Percentiles rank a stretch among this genome's conserved stretches.
These are phyloP conservation scores for Clavelina lepadiformis DNA, from an alignment of 23 tunicate genomes.

Conservation along the genomic window DNA sequence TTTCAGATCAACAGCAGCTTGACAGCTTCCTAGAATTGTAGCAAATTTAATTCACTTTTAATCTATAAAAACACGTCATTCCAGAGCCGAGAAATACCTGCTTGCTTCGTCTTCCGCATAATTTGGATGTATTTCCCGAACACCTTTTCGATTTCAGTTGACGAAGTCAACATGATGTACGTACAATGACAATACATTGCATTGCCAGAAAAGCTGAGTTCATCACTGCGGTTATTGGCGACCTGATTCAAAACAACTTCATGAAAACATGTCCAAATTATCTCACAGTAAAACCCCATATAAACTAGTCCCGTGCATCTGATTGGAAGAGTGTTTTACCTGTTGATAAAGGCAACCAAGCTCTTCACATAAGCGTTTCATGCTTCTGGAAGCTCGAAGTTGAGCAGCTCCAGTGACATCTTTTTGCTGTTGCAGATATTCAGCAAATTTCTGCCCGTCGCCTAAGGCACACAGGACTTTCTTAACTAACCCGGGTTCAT, in stretches of 20 bases:
- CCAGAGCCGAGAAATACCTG: no score
- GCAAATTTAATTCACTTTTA: no score
- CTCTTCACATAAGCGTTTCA: slow-evolving; percentile 54
- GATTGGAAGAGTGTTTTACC: slow-evolving; percentile 9
- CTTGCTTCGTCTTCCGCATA: slow-evolving; percentile 13
- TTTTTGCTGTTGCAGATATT: slow-evolving; percentile 23
- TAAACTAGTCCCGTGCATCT: no score
- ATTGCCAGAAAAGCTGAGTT: slow-evolving; percentile 15
- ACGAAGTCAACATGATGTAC: slow-evolving; percentile 6
- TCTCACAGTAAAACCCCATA: no score
- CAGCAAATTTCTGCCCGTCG: slow-evolving; percentile 38
- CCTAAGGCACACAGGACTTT: slow-evolving; percentile 36
- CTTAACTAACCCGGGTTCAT: slow-evolving; percentile 7
- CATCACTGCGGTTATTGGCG: no score
- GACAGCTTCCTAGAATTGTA: slow-evolving; percentile 9
- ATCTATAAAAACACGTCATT: no score
- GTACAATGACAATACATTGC: slow-evolving; percentile 20
- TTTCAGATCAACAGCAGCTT: slow-evolving; percentile 28
- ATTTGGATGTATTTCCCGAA: slow-evolving; percentile 5
- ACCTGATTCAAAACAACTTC: no score
- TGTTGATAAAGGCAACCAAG: slow-evolving; percentile 42
- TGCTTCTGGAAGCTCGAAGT: slow-evolving; percentile 12
- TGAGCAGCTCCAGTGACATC: slow-evolving; percentile 25
- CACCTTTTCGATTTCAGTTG: neutral
- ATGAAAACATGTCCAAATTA: no score